Percentiles rank a stretch among this genome's conserved stretches.
Conservation (phyloP, 2,888 invertebrate species). For the Anaspis maculata region DNA sequence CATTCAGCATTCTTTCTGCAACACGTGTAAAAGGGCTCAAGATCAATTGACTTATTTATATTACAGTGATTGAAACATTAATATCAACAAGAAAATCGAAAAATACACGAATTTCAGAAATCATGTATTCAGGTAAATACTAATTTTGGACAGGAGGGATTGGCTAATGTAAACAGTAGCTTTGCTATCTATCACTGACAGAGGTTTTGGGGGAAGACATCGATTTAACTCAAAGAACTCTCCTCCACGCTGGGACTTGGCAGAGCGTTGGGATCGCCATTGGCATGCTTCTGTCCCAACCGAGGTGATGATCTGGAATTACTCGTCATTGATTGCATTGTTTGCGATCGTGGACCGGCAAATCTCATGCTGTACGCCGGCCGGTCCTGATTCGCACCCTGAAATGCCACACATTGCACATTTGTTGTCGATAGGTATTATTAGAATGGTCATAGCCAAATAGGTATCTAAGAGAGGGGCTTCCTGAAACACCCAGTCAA, state of each 20-base stretch:
- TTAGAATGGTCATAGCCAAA: too few relatives aligned
- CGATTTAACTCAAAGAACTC: constrained; percentile 31
- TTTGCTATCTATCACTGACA: not conserved
- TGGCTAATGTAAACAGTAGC: not conserved
- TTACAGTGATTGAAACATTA: constrained; percentile 4
- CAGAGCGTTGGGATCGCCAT: constrained; percentile 28
- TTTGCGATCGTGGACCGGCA: constrained; percentile 43
- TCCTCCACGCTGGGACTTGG: constrained; percentile 33
- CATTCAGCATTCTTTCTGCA: too few relatives aligned
- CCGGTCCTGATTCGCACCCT: constrained; percentile 30
- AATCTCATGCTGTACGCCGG: constrained; percentile 46
- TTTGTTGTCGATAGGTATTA: too few relatives aligned
- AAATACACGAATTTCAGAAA: constrained; percentile 12
- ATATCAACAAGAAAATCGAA: constrained; percentile 14
- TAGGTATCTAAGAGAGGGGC: too few relatives aligned
- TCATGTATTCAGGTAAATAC: constrained; percentile 10
- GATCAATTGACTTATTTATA: constrained; percentile 14
- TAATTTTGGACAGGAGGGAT: constrained; percentile 7
- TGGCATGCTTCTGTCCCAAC: constrained; percentile 29
- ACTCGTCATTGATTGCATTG: constrained; percentile 46
- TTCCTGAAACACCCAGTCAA: too few relatives aligned
- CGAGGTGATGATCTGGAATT: constrained; percentile 34
- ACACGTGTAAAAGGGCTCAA: constrained; percentile 15
- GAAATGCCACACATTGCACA: constrained; percentile 9
- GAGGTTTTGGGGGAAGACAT: constrained; percentile 9